Percentiles rank a stretch among this genome's conserved stretches.
Evolutionary conservation across 2,113 vertebrate species (phyloP).

Genomic region (Micromys minutus): DNA sequence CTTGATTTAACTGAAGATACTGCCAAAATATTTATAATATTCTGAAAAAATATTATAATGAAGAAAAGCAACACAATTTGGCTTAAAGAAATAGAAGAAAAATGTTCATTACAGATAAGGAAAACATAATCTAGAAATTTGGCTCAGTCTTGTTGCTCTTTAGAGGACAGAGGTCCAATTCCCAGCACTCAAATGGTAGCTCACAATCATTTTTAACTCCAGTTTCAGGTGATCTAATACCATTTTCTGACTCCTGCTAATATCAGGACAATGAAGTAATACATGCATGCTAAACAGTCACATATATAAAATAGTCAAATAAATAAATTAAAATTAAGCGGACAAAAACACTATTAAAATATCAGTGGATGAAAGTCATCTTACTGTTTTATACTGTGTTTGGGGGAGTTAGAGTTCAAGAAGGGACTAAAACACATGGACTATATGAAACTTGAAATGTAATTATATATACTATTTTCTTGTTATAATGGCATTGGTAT

Average conservation of each 20-base stretch:
- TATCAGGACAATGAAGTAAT: background rate
- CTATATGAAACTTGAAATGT: background rate
- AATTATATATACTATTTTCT: too few species aligned
- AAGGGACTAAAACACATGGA: background rate
- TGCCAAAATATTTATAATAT: background rate
- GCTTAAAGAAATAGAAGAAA: background rate
- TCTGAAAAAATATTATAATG: too few species aligned
- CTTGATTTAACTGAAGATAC: background rate
- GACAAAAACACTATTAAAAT: background rate
- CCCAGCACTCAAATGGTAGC: background rate
- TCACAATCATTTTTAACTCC: background rate
- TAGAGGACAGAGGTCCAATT: background rate
- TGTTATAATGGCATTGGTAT: background rate
- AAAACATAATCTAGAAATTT: background rate
- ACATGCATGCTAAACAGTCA: background rate
- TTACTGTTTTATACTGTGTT: background rate
- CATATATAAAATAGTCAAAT: background rate
- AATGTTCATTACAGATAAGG: slow-evolving; percentile 59
- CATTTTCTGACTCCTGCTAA: background rate
- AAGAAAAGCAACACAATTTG: too few species aligned
- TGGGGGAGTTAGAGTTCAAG: background rate
- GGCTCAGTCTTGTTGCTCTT: background rate
- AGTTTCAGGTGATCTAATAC: background rate
- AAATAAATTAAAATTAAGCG: background rate
- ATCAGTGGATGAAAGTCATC: rapidly evolving